These are phyloP conservation scores for Hippopotamus amphibius DNA, from an alignment of 2,113 vertebrate species.

Conservation along the genomic window DNA sequence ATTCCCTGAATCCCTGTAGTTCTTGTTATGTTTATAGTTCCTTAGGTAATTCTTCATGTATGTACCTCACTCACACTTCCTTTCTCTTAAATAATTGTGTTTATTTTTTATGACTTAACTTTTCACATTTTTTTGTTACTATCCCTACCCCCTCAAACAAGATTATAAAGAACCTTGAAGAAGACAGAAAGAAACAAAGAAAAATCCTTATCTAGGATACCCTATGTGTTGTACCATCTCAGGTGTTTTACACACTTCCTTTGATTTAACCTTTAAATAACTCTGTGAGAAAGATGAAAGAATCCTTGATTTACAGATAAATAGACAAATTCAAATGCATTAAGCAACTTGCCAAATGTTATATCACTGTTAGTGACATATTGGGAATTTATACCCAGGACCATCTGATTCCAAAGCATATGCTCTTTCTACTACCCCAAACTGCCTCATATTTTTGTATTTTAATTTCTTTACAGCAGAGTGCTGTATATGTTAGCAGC, in stretches of 20 bases:
- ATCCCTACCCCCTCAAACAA: neutral
- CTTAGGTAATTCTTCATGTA: neutral
- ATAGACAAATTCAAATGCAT: slow-evolving; percentile 34
- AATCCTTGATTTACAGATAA: slow-evolving; percentile 33
- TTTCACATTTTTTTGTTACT: slow-evolving; percentile 48
- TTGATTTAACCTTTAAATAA: slow-evolving; percentile 49
- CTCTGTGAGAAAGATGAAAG: neutral
- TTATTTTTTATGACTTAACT: slow-evolving; percentile 47
- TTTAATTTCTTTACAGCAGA: neutral
- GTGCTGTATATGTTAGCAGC: neutral
- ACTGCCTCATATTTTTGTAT: neutral
- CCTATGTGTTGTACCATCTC: neutral
- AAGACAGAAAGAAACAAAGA: slow-evolving; percentile 27
- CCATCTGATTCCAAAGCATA: neutral
- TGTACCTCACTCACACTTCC: neutral
- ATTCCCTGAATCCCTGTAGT: neutral
- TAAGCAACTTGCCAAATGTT: neutral
- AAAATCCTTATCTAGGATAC: slow-evolving; percentile 3
- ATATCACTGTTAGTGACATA: neutral
- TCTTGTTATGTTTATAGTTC: slow-evolving; percentile 25
- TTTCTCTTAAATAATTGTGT: slow-evolving; percentile 34
- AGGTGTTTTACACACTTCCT: neutral
- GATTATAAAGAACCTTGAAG: slow-evolving; percentile 47
- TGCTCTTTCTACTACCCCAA: neutral
- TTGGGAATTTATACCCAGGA: neutral